Percentiles rank a stretch among this genome's conserved stretches.
Conservation (phyloP, 1,140 invertebrate species). For the Drosophila sp. region DNA sequence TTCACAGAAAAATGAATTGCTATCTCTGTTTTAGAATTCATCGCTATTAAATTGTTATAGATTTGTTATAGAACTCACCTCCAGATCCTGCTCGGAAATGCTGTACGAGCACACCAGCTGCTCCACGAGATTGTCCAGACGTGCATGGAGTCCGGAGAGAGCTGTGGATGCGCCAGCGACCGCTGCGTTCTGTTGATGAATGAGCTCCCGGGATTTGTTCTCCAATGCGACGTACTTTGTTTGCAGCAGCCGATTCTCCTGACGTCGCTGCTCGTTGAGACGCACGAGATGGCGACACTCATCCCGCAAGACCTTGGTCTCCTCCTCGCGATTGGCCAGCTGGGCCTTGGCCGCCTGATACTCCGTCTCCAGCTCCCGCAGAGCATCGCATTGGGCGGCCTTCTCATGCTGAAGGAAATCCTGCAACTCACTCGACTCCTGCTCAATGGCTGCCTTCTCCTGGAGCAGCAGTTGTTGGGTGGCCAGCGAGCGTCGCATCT, state of each 20-base stretch:
- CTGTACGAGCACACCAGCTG: slow-evolving; percentile 90
- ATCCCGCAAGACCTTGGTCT: slow-evolving; percentile 88
- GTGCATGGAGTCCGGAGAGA: slow-evolving; percentile 88
- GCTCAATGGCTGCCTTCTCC: slow-evolving; percentile 89
- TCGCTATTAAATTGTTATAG: too few species aligned
- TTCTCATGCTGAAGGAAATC: slow-evolving; percentile 93
- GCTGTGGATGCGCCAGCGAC: slow-evolving; percentile 90
- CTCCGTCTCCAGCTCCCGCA: slow-evolving; percentile 90
- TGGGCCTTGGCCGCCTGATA: slow-evolving; percentile 86
- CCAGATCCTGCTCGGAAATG: slow-evolving; percentile 90
- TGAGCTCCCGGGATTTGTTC: slow-evolving; percentile 87
- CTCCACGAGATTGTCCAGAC: slow-evolving; percentile 89
- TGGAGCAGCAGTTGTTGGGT: slow-evolving; percentile 88
- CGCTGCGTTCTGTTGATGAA: slow-evolving; percentile 89
- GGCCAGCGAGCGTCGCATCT: slow-evolving; percentile 86
- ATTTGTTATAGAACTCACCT: too few species aligned
- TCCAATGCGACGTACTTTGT: slow-evolving; percentile 88
- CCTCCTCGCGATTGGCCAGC: slow-evolving; percentile 86
- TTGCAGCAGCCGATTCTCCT: slow-evolving; percentile 89
- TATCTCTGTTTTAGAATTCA: too few species aligned
- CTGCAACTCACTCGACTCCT: slow-evolving; percentile 89
- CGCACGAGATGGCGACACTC: slow-evolving; percentile 91
- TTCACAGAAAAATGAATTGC: too few species aligned
- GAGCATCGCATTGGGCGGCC: slow-evolving; percentile 88
- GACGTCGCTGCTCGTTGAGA: slow-evolving; percentile 91